These are phyloP conservation scores for Palaemon carinicauda DNA, from an alignment of 1,140 invertebrate genomes.

Conservation along the genomic window DNA sequence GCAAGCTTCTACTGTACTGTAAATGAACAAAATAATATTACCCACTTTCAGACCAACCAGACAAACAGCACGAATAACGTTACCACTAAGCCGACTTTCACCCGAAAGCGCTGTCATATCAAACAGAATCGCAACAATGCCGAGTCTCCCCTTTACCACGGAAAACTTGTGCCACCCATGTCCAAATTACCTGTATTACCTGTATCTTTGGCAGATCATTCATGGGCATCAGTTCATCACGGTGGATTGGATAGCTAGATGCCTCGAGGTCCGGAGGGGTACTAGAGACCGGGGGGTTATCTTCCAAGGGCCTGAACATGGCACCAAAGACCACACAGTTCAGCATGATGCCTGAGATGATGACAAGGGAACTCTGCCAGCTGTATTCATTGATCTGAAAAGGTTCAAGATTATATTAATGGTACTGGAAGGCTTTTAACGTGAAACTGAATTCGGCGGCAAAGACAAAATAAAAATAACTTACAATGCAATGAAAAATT, in stretches of 20 bases:
- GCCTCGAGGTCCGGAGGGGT: neutral
- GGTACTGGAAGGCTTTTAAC: neutral
- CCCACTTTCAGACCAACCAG: no score
- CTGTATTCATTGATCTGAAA: slow-evolving; percentile 54
- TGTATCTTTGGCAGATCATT: slow-evolving; percentile 10
- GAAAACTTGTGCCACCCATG: no score
- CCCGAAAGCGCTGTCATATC: no score
- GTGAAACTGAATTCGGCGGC: no score
- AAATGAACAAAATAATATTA: no score
- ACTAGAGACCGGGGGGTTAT: neutral
- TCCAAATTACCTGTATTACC: neutral
- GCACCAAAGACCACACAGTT: slow-evolving; percentile 85
- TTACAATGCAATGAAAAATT: no score
- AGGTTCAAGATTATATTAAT: neutral
- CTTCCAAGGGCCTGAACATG: slow-evolving; percentile 75
- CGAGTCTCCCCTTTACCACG: no score
- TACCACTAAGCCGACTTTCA: no score
- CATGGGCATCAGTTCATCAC: neutral
- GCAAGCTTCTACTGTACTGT: no score
- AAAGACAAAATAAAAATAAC: no score
- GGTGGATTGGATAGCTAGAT: neutral
- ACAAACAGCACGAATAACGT: no score
- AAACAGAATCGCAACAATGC: no score
- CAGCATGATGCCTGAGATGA: slow-evolving; percentile 82
- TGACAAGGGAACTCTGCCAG: slow-evolving; percentile 74